Base-by-base conservation (phyloP, 2,888 invertebrate species). In the Lithosia quadra region DNA sequence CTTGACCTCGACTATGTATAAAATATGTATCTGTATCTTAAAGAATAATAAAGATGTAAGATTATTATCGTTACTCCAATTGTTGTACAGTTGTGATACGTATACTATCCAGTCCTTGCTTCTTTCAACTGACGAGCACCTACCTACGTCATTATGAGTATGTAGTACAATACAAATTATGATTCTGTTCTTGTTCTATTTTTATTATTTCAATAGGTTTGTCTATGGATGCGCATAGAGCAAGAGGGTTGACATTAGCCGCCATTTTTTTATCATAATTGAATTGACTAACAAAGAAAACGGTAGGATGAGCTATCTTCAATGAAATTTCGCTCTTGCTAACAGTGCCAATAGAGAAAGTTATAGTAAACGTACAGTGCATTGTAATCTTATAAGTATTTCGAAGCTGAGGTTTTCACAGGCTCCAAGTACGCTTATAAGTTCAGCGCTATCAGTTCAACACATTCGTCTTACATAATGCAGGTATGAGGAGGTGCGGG, bases 401-500 rank as follows among this genome's bases (percentile, higher is more conserved):
- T 33, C 0, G 13, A 62, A 15, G 43, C 49, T 43, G 61, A 61
- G 71, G 55, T 61, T 66, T 63, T 71, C 72, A 69, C 75, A 59
- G 60, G 60, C 58, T 65, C 62, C 43, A 74, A 68, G 71, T 67
- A 65, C 68, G 63, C 53, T 63, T 63, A 63, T 67, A 68, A 72
- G 65, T 76, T 77, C 72, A 75, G 70, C 78, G 71, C 79, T 84
- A 85, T 86, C 86, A 84, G 84, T 81, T 83, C 76, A 85, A 82
- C 84, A 85, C 87, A 87, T 88, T 85, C 86, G 84, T 84, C 84
- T 93, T 93, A 91, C 90, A 91, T 92, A 92, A 92, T 86, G 87
- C 89, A 89, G 92, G 91, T 89, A 83, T 79, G 84, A 80, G 80
- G 77, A 64, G 67, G 80, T 82, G 79, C 75, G 78, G 81, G 69